phyloP scores from a whole-genome alignment of 2,888 invertebrate genomes.

The Gymnoscelis rufifasciata region DNA sequence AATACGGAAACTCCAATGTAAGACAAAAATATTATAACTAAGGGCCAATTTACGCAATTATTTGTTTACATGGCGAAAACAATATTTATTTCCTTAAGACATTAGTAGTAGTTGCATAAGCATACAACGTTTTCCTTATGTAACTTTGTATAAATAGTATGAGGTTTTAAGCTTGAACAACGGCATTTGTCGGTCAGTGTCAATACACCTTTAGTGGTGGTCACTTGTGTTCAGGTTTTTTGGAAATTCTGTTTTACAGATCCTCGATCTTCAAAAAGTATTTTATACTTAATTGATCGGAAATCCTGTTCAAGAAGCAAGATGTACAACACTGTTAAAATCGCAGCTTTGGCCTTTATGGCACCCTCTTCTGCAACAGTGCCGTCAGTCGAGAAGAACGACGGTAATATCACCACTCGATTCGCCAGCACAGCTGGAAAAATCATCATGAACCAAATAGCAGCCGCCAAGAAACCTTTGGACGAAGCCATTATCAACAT shows the following conservation, averaged over 20 bases:
- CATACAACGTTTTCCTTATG: neutral
- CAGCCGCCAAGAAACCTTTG: conserved; percentile 11
- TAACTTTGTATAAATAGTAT: conserved; percentile 9
- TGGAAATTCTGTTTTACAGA: conserved; percentile 21
- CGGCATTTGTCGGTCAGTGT: conserved; percentile 14
- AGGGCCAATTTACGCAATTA: too few relatives aligned
- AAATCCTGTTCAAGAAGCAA: conserved; percentile 14
- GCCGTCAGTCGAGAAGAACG: neutral
- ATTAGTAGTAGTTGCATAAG: neutral
- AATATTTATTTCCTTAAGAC: conserved; percentile 5
- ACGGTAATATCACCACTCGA: neutral
- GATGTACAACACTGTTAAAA: conserved; percentile 12
- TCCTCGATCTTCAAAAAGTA: conserved; percentile 18
- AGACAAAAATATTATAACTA: too few relatives aligned
- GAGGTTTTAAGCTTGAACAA: conserved; percentile 4
- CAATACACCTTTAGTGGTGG: conserved; percentile 17
- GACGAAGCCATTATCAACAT: conserved; percentile 9
- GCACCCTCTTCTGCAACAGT: conserved; percentile 3
- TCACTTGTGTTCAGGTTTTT: conserved; percentile 18
- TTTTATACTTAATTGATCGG: conserved; percentile 14
- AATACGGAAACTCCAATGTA: too few relatives aligned
- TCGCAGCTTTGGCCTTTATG: conserved; percentile 8
- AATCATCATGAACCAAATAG: conserved; percentile 7
- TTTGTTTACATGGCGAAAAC: too few relatives aligned
- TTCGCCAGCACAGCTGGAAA: conserved; percentile 3